Conservation (phyloP, 1,140 invertebrate species). For the Zaprionus nigranus region DNA sequence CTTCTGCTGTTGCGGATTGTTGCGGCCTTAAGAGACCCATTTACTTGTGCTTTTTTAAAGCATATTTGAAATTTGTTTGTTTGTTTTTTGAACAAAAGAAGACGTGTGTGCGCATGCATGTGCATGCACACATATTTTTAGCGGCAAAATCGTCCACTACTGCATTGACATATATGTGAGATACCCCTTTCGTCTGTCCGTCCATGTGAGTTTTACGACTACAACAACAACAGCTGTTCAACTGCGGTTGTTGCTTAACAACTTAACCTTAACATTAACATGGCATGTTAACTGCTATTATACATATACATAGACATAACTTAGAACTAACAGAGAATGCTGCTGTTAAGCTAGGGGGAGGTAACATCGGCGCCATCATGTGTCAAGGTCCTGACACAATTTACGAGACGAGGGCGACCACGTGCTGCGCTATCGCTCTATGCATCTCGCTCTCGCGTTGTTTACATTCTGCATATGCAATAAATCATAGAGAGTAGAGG, state of each 20-base stretch:
- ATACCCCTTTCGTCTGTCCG: not conserved
- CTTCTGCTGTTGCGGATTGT: conserved; percentile 34
- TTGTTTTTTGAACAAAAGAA: not conserved
- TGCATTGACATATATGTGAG: conserved; percentile 42
- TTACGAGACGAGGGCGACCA: conserved; percentile 32
- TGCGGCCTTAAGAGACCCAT: conserved; percentile 20
- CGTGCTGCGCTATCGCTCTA: conserved; percentile 35
- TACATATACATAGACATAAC: conserved; percentile 51
- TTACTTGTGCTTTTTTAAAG: conserved; percentile 27
- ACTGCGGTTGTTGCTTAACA: conserved; percentile 44
- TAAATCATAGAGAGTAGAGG: conserved; percentile 6
- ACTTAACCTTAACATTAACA: conserved; percentile 22
- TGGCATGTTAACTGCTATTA: not conserved
- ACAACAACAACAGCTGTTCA: conserved; percentile 52
- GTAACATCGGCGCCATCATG: not conserved
- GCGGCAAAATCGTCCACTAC: conserved; percentile 24
- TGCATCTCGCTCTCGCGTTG: conserved; percentile 13
- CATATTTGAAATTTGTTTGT: conserved; percentile 14
- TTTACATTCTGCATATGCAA: conserved; percentile 34
- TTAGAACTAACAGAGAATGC: conserved; percentile 46
- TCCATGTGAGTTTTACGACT: conserved; percentile 15
- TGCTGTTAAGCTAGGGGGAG: conserved; percentile 26
- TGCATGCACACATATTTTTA: conserved; percentile 15
- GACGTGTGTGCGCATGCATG: conserved; percentile 13
- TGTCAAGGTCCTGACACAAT: conserved; percentile 77